Conservation (phyloP, 2,797 vertebrate species). For the Lutjanus argentimaculatus region DNA sequence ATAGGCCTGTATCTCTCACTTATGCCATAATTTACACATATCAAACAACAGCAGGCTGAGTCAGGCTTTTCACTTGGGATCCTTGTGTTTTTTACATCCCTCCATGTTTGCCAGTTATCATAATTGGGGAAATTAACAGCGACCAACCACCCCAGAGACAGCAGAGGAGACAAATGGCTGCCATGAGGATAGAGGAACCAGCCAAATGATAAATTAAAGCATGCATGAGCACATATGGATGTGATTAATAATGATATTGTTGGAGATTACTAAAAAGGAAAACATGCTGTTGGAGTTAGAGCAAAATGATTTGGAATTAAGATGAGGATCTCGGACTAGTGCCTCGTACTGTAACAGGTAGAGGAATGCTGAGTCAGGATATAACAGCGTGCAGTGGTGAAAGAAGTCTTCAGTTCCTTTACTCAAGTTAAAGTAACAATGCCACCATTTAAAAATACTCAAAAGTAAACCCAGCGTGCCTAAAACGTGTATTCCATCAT, state of each 20-base stretch:
- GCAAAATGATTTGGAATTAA: conserved; percentile 23
- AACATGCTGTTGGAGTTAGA: conserved; percentile 39
- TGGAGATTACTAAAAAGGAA: conserved; percentile 55
- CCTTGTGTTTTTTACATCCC: conserved; percentile 39
- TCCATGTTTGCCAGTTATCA: conserved; percentile 65
- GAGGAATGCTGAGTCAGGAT: conserved; percentile 28
- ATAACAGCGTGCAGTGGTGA: neutral
- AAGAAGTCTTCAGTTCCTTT: neutral
- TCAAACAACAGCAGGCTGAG: conserved; percentile 49
- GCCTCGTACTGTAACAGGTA: conserved; percentile 27
- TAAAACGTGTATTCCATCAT: no score
- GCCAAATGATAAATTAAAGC: conserved; percentile 71
- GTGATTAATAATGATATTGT: conserved; percentile 70
- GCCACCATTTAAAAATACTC: neutral
- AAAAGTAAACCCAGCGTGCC: no score
- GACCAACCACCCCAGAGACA: conserved; percentile 62
- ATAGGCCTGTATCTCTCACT: conserved; percentile 48
- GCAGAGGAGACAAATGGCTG: conserved; percentile 59
- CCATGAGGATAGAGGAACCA: conserved; percentile 55
- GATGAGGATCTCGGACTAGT: neutral
- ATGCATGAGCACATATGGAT: conserved; percentile 72
- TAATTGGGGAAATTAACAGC: conserved; percentile 65
- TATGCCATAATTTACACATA: conserved; percentile 49
- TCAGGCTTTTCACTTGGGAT: conserved; percentile 27
- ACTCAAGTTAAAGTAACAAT: neutral